Percentiles rank a stretch among this genome's conserved stretches.
Evolutionary conservation across 2,113 vertebrate species (phyloP).

Genomic region (Kryptolebias marmoratus): DNA sequence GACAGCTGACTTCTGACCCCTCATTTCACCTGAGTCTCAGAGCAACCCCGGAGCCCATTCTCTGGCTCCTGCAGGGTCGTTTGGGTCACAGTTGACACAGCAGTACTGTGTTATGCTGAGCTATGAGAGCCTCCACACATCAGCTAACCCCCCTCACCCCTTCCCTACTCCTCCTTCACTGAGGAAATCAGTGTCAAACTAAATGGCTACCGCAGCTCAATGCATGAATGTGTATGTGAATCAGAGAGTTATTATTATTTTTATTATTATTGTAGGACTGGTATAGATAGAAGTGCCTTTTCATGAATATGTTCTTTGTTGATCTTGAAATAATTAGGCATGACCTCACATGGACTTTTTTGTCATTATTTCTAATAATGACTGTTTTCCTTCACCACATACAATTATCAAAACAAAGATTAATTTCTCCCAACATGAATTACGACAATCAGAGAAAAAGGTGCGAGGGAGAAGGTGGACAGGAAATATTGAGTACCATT

Average conservation of each 20-base stretch:
- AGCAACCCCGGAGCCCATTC: constrained; percentile 58
- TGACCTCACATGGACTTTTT: too few relatives aligned
- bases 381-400: constrained; percentile 26
- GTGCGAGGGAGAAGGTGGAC: constrained; percentile 13
- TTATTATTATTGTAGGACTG: too few relatives aligned
- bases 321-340: too few relatives aligned
- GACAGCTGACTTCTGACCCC: constrained; percentile 75
- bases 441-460: constrained; percentile 38
- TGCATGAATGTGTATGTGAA: constrained; percentile 5
- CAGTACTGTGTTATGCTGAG: constrained; percentile 78
- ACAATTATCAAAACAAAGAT: constrained; percentile 56
- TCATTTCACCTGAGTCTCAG: constrained; percentile 74
- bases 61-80: constrained; percentile 62
- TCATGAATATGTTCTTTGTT: too few relatives aligned
- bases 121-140: constrained; percentile 64
- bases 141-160: constrained; percentile 24
- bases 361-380: too few relatives aligned
- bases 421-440: constrained; percentile 53
- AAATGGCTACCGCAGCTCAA: constrained; percentile 37
- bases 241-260: background rate
- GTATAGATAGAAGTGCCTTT: too few relatives aligned
- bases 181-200: constrained; percentile 72
- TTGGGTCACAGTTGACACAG: constrained; percentile 78
- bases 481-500: constrained; percentile 54
- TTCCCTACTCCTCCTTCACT: constrained; percentile 50